A percentile compares a stretch with the other conserved stretches of the same genome.
Evolutionary conservation across 2,113 vertebrate species (phyloP).

Genomic region (Platanista minor): DNA sequence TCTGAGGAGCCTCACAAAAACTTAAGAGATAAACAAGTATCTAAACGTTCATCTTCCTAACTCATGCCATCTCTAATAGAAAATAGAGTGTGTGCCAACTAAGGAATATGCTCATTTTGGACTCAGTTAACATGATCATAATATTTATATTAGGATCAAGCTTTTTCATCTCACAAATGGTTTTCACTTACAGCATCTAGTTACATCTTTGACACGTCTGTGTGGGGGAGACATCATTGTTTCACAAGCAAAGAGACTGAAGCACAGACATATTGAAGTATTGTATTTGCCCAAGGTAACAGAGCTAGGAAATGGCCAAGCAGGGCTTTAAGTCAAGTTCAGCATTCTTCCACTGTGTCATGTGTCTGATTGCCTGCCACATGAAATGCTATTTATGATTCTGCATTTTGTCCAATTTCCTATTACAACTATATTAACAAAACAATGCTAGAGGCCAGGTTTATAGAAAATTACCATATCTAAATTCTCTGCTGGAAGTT

Average conservation of each 20-base stretch:
- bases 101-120: neutral
- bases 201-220: neutral
- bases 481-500: neutral
- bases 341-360: neutral
- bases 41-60: neutral
- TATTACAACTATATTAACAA: neutral
- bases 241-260: neutral
- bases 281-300: neutral
- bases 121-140: neutral
- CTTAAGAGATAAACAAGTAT: neutral
- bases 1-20: neutral
- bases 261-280: neutral
- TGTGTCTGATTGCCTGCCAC: neutral
- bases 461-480: neutral
- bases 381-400: neutral
- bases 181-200: neutral
- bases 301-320: neutral
- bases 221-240: neutral
- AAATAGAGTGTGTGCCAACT: neutral
- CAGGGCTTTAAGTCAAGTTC: neutral
- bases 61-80: neutral
- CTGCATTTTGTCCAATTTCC: slow-evolving; percentile 24
- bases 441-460: neutral
- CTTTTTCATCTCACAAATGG: neutral
- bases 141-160: neutral